These are phyloP conservation scores for Rhyacichthys aspro DNA, from an alignment of 2,797 vertebrate species.

Conservation along the genomic window DNA sequence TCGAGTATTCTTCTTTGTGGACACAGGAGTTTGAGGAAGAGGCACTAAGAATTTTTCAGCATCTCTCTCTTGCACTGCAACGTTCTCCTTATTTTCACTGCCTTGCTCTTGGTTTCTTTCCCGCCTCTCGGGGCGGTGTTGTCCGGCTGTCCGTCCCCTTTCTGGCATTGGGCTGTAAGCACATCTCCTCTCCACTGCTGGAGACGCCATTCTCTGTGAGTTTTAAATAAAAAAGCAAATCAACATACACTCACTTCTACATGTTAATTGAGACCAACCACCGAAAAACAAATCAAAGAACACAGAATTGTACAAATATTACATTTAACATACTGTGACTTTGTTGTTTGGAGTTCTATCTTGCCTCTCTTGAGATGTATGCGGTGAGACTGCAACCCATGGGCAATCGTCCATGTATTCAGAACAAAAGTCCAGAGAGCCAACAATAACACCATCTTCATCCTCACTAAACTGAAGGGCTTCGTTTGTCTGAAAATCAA, in stretches of 20 bases:
- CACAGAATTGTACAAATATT: background rate
- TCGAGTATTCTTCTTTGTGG: conserved; percentile 71
- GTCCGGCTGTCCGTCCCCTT: conserved; percentile 38
- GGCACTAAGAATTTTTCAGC: conserved; percentile 79
- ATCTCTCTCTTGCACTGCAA: conserved; percentile 64
- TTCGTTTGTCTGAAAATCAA: conserved; percentile 65
- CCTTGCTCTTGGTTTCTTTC: conserved; percentile 61
- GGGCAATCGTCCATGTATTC: conserved; percentile 76
- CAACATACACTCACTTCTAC: background rate
- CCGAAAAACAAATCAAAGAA: background rate
- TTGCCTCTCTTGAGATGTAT: conserved; percentile 50
- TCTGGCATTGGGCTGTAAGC: conserved; percentile 50
- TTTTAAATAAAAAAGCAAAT: conserved; percentile 12
- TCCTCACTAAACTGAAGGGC: conserved; percentile 73
- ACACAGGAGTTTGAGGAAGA: conserved; percentile 79
- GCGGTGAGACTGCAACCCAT: conserved; percentile 50
- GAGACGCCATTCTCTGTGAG: conserved; percentile 67
- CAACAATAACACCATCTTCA: conserved; percentile 65
- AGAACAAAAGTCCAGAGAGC: conserved; percentile 77
- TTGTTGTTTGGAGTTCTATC: conserved; percentile 44
- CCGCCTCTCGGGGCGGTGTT: conserved; percentile 48
- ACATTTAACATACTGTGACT: conserved; percentile 49
- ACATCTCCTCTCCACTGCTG: conserved; percentile 55
- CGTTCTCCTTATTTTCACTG: conserved; percentile 87
- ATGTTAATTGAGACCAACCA: background rate